Evolutionary conservation across 2,888 invertebrate genomes (phyloP).

Genomic region (Blera fallax): DNA sequence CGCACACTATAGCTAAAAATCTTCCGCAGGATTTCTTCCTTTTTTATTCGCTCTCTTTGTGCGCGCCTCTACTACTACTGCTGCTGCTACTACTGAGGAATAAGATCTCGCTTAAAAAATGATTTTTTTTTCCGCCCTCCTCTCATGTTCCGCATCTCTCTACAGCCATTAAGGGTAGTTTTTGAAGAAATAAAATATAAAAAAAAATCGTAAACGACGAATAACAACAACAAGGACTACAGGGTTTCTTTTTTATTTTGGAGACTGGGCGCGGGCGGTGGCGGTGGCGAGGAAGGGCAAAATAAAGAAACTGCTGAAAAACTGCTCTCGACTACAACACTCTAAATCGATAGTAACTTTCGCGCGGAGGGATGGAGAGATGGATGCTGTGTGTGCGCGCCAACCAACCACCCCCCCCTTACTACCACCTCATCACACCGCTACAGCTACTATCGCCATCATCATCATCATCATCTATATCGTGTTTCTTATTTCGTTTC

Average conservation of each 20-base stretch:
- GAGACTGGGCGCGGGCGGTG: not conserved
- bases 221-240: conserved; percentile 44
- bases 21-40: conserved; percentile 28
- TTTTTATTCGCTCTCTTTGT: conserved; percentile 40
- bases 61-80: conserved; percentile 22
- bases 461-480: conserved; percentile 47
- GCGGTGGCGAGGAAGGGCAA: conserved; percentile 12
- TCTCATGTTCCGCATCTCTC: conserved; percentile 29
- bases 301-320: conserved; percentile 67
- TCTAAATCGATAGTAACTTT: conserved; percentile 72
- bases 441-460: not conserved
- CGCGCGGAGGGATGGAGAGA: conserved; percentile 46
- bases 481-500: conserved; percentile 62
- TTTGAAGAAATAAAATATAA: conserved; percentile 61
- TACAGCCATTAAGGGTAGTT: conserved; percentile 71
- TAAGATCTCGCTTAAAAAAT: conserved; percentile 65
- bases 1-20: conserved; percentile 27
- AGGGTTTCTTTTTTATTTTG: conserved; percentile 10
- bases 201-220: conserved; percentile 41
- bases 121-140: conserved; percentile 17
- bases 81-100: conserved; percentile 12
- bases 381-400: conserved; percentile 46
- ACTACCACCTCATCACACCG: conserved; percentile 2
- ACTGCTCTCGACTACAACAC: conserved; percentile 66
- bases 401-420: conserved; percentile 26